Base-by-base conservation (phyloP, 2,888 invertebrate species). In the Nymphalis urticae region DNA sequence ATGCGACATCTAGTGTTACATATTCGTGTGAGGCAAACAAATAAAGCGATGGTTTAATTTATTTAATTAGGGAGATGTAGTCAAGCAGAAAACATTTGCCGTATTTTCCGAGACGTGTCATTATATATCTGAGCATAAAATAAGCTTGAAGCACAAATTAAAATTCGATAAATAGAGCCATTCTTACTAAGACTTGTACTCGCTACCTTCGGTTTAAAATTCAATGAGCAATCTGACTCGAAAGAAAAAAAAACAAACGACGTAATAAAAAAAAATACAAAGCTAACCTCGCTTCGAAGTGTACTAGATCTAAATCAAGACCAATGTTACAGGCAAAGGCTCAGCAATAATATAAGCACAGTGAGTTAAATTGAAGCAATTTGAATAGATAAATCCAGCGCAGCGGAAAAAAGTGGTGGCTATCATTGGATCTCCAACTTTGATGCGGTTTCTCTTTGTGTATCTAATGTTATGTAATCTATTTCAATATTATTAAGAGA, bases 381-480 rank as follows among this genome's bases (percentile, higher is more conserved):
- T 53, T 10, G 17, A 53, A 27, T 32, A 61, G 61, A 66, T 54
- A 48, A 48, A 61, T 58, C 36, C 19, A 19, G 36, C 13, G 51
- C 32, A 50, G 59, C n/a, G 27, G n/a, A 36, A n/a, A 32, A 48
- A 50, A 58, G 13, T 48, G 50, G 60, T 42, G 2, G 19, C 27
- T 27, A 17, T 17, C 50, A 27, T 42, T 51, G 66, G 47, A n/a
- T 51, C 47, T 24, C 42, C 16, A 32, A 56, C 67, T 67, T 67
- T 58, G 62, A 58, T 51, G 58, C 58, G 58, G 58, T 67, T 48
- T 59, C 58, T 10, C 62, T 63, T 58, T 58, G 42, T 48, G 48
- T 48, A 6, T 24, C n/a, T n/a, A 8, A 17, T 32, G 56, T 56
- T n/a, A 56, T 32, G 56, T 56, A 56, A 56, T 32, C 16, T 21